Evolutionary conservation across 2,888 invertebrate genomes (phyloP), one percentile per base, ranked within the genome.

Genomic region (Napeogenes inachia): DNA sequence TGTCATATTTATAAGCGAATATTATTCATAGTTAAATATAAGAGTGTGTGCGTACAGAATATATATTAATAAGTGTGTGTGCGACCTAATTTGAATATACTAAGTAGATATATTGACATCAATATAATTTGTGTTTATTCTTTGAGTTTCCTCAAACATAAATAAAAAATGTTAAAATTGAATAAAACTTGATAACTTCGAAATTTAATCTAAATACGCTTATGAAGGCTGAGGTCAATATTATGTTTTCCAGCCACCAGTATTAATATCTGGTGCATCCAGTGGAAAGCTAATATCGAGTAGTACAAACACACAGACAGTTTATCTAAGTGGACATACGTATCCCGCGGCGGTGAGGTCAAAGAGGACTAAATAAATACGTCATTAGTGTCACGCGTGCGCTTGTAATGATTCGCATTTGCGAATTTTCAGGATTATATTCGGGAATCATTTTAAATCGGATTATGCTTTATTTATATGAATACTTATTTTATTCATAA

Each of bases 291-390:
- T 82, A 83, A 86, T 84, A 86, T 81, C 70, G 75, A 69, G 76
- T 75, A 72, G 75, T 67, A 77, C 75, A 85, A 85, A 85, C 82
- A 80, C 78, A 77, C 75, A 84, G 85, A 85, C 82, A 80, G 78
- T 81, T 80, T 80, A 78, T 78, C 64, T 72, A 78, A 73, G 74
- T 70, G 63, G 69, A 71, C 73, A 68, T 66, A 72, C 66, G 71
- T 64, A 69, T 70, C 74, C 77, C 72, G 79, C 80, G 76, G 67
- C 63, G 66, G 67, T 62, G 66, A 78, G 77, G 78, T 81, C 81
- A 84, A 85, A 82, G 81, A 76, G 73, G 70, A 63, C 64, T 66
- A 71, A 59, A 74, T 76, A 78, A 75, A 79, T 73, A 77, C 38
- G 46, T 56, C 35, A 45, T 50, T 62, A 59, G 55, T 45, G 59